Evolutionary conservation across 1,140 invertebrate genomes (phyloP), one percentile per base, ranked within the genome.

Genomic region (Lepidotrigona ventralis): DNA sequence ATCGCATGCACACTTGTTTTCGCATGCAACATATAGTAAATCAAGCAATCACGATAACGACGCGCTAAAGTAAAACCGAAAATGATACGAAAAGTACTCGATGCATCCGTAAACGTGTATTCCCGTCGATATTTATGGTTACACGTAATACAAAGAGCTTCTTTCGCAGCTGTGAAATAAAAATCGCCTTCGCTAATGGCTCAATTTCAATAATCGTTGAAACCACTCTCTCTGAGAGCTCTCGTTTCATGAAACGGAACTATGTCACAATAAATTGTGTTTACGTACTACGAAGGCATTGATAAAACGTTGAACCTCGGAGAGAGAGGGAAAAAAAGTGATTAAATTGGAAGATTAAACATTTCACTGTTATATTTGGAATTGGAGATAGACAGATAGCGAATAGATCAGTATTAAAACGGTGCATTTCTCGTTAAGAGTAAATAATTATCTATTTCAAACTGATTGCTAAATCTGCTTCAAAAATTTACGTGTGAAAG

Each of bases 211-310:
- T 70, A 79, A 79, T 70, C 53, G 64, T 53, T 78, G 12, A 29
- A 23, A 17, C 75, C 51, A 76, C n/a, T 51, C 33, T 70, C 58
- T 60, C 11, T 60, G 23, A 12, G 11, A 60, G 58, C 6, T n/a
- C 21, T 19, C 11, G 53, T 58, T 33, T 11, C 26, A 14, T 17
- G 46, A 64, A 81, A 74, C 51, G 79, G 12, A 81, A 74, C 70
- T 58, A n/a, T 73, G 70, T 51, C 79, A 26, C 79, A 29, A 74
- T 81, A 54, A 74, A 74, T 81, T 64, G 53, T 81, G 33, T 79
- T 68, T 56, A 21, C 11, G 53, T 56, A 60, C 71, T 60, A 71
- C 39, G 19, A 58, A 51, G 69, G 1, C 58, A 64, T 80, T 70
- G 79, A 73, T 81, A 81, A 74, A 73, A 73, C 56, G 26, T 21